A percentile compares a stretch with the other conserved stretches of the same genome.
These are phyloP conservation scores for Grallaria varia DNA, from an alignment of 2,113 vertebrate species.

Conservation along the genomic window DNA sequence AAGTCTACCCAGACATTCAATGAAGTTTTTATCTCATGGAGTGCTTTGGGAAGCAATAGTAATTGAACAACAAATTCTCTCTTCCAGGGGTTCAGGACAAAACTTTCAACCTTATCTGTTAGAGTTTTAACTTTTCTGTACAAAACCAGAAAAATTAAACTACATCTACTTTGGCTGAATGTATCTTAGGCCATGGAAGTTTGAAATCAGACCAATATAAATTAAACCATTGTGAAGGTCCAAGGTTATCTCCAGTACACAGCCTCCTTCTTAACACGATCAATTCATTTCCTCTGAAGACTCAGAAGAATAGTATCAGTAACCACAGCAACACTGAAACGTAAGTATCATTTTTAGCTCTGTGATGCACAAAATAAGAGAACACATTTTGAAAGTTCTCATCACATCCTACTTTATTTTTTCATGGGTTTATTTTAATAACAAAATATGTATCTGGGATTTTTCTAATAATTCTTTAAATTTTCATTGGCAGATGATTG, in stretches of 20 bases:
- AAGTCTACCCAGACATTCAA: background rate
- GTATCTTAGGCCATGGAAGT: background rate
- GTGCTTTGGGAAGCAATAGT: background rate
- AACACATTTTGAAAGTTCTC: constrained; percentile 2
- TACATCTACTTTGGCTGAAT: background rate
- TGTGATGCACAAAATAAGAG: background rate
- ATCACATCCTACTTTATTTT: background rate
- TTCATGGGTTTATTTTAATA: constrained; percentile 3
- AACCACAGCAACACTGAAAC: constrained; percentile 50
- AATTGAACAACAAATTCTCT: background rate
- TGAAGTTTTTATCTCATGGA: background rate
- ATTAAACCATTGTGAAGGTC: background rate
- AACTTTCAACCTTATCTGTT: background rate
- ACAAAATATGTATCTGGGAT: background rate
- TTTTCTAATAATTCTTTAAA: background rate
- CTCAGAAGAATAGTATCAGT: constrained; percentile 42
- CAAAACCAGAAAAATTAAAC: background rate
- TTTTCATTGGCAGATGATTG: background rate
- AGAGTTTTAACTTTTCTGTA: background rate
- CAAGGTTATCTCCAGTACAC: background rate
- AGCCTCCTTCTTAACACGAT: background rate
- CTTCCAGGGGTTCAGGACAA: background rate
- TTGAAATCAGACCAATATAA: background rate
- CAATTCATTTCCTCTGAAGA: constrained; percentile 22
- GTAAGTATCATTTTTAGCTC: constrained; percentile 52